Evolutionary conservation across 2,888 invertebrate genomes (phyloP).

Genomic region (Chloromyia formosa): DNA sequence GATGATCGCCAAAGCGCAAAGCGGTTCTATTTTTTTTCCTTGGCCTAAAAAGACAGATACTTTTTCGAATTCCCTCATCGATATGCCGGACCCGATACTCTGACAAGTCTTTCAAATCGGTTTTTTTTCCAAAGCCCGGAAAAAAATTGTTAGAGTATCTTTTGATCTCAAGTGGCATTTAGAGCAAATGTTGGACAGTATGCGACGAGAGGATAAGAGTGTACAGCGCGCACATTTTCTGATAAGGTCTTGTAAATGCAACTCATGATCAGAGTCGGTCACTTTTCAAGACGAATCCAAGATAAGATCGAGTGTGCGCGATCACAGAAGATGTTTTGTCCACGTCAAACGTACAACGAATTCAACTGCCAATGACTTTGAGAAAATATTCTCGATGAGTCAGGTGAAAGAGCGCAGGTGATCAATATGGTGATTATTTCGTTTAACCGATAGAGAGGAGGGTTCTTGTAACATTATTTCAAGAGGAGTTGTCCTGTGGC

Average conservation of each 20-base stretch:
- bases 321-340: too few species aligned
- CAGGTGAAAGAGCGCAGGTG: constrained; percentile 10
- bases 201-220: background rate
- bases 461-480: too few species aligned
- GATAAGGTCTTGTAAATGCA: constrained; percentile 30
- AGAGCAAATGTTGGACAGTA: background rate
- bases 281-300: background rate
- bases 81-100: too few species aligned
- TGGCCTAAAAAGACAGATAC: background rate
- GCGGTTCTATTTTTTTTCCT: background rate
- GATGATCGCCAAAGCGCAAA: background rate
- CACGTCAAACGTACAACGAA: too few species aligned
- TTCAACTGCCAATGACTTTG: background rate
- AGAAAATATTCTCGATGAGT: constrained; percentile 12
- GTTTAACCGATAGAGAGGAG: background rate
- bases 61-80: too few species aligned
- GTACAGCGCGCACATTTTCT: too few species aligned
- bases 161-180: background rate
- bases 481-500: background rate
- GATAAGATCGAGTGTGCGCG: background rate
- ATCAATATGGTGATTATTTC: background rate
- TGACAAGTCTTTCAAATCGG: background rate
- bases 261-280: constrained; percentile 19
- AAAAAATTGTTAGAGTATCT: background rate
- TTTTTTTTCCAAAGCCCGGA: too few species aligned